Evolutionary conservation across 2,888 invertebrate species (phyloP).

Genomic region (Catocala nupta): DNA sequence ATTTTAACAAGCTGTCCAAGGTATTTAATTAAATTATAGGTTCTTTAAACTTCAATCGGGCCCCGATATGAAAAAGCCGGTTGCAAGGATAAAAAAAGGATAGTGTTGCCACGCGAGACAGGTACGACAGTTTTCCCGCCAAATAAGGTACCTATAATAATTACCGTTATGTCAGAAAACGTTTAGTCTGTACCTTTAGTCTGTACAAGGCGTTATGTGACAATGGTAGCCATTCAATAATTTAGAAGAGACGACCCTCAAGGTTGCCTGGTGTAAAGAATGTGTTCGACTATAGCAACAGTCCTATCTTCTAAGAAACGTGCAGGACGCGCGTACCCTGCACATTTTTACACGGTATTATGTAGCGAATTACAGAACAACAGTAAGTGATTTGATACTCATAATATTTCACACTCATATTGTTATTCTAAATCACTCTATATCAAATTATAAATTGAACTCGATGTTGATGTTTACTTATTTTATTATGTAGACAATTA

Average conservation of each 20-base stretch:
- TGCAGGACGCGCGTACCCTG: conserved; percentile 71
- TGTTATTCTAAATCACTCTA: too few relatives aligned
- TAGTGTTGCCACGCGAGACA: conserved; percentile 57
- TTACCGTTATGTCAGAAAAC: not conserved
- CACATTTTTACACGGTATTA: conserved; percentile 69
- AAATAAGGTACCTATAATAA: conserved; percentile 1
- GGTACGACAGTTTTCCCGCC: conserved; percentile 49
- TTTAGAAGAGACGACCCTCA: conserved; percentile 77
- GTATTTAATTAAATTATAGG: conserved; percentile 22
- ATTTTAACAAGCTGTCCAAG: conserved; percentile 36
- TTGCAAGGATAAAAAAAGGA: conserved; percentile 20
- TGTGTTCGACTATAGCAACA: conserved; percentile 70
- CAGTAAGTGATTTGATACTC: conserved; percentile 52
- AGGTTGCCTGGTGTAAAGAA: conserved; percentile 67
- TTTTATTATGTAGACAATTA: too few relatives aligned
- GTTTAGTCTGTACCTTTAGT: conserved; percentile 17
- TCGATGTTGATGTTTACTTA: too few relatives aligned
- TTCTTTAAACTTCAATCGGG: conserved; percentile 17
- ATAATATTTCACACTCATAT: not conserved
- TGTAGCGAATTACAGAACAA: conserved; percentile 37
- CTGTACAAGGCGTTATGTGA: conserved; percentile 54
- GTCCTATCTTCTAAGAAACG: conserved; percentile 80
- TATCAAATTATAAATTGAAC: too few relatives aligned
- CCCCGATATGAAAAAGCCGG: conserved; percentile 21
- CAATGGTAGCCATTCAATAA: conserved; percentile 62